A percentile compares a stretch with the other conserved stretches of the same genome.
Conservation (phyloP, 2,888 invertebrate genomes). For the Scaptomyza reducta region DNA sequence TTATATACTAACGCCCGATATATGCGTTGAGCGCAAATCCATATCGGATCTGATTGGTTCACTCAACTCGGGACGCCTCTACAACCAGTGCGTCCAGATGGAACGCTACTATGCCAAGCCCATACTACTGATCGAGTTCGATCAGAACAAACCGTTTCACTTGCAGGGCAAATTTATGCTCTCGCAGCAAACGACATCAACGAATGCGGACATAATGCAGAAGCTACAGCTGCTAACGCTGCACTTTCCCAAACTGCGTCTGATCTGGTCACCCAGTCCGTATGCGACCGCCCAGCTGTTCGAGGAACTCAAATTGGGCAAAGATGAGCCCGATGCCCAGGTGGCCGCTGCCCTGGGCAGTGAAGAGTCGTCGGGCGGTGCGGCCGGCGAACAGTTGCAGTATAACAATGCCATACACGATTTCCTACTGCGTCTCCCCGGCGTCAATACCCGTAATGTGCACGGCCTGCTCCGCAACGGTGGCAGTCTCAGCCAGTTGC, state of each 20-base stretch:
- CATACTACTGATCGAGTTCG: slow-evolving; percentile 97
- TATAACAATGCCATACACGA: slow-evolving; percentile 91
- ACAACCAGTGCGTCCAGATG: slow-evolving; percentile 98
- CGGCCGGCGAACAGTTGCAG: slow-evolving; percentile 85
- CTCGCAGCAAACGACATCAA: slow-evolving; percentile 88
- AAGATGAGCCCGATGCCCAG: slow-evolving; percentile 91
- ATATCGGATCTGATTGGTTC: slow-evolving; percentile 98
- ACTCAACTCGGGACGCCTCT: slow-evolving; percentile 96
- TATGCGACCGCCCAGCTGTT: slow-evolving; percentile 98
- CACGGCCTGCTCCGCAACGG: slow-evolving; percentile 90
- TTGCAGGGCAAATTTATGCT: slow-evolving; percentile 94
- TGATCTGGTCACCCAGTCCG: slow-evolving; percentile 98
- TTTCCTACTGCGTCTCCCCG: slow-evolving; percentile 94
- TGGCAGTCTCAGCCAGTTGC: slow-evolving; percentile 87
- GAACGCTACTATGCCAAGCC: slow-evolving; percentile 93
- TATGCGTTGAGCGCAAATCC: slow-evolving; percentile 98
- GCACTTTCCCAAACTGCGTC: slow-evolving; percentile 95
- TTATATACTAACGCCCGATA: slow-evolving; percentile 97
- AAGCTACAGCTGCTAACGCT: slow-evolving; percentile 96
- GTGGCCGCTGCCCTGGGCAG: slow-evolving; percentile 90
- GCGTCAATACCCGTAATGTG: slow-evolving; percentile 94
- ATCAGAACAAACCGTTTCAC: slow-evolving; percentile 95
- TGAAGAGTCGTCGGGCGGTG: slow-evolving; percentile 85
- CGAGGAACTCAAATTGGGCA: slow-evolving; percentile 95
- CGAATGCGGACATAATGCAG: slow-evolving; percentile 91